A percentile compares a stretch with the other conserved stretches of the same genome.
Evolutionary conservation across 1,140 invertebrate genomes (phyloP).

Genomic region (Pogonomyrmex californicus): DNA sequence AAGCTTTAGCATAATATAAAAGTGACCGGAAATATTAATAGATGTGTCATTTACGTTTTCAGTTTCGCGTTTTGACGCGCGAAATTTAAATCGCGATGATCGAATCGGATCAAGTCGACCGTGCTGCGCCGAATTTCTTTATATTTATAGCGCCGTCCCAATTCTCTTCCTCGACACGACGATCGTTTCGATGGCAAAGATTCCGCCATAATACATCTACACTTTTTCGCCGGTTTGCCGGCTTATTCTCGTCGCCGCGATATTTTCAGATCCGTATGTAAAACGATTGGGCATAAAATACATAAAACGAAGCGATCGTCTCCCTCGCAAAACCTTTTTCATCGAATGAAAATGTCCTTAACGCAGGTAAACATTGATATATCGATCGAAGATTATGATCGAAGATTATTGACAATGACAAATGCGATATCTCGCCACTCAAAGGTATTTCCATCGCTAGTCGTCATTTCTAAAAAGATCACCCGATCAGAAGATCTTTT

Average conservation of each 20-base stretch:
- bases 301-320: not conserved
- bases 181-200: constrained; percentile 4
- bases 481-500: not conserved
- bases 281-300: not conserved
- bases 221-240: constrained; percentile 49
- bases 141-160: constrained; percentile 79
- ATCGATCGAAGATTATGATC: not conserved
- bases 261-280: constrained; percentile 55
- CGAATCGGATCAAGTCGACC: not conserved
- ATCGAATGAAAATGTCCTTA: not conserved
- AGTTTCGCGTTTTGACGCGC: not conserved
- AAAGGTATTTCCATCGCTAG: not conserved
- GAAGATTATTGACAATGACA: not conserved
- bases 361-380: not conserved
- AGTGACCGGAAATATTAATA: not conserved
- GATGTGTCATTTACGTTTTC: not conserved
- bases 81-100: constrained; percentile 25
- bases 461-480: constrained; percentile 24
- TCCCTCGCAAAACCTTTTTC: not conserved
- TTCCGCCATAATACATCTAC: constrained; percentile 36
- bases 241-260: constrained; percentile 67
- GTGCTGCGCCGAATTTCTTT: constrained; percentile 68
- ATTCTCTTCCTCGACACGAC: constrained; percentile 58
- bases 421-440: not conserved
- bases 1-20: not conserved